Percentiles rank a stretch among this genome's conserved stretches.
Evolutionary conservation across 2,113 vertebrate genomes (phyloP).

Genomic region (Nycticebus coucang): DNA sequence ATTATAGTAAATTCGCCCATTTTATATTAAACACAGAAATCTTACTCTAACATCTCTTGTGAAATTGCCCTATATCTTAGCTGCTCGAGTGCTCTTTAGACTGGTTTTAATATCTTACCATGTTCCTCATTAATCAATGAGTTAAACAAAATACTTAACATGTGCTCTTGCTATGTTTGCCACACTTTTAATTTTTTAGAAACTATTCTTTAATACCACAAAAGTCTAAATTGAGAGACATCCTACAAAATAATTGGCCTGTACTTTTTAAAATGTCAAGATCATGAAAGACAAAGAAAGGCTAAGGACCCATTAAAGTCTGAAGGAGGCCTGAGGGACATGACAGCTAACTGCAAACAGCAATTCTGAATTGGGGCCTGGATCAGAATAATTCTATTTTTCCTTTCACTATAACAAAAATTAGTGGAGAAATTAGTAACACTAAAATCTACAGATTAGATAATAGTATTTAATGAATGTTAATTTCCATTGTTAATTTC

Average conservation of each 20-base stretch:
- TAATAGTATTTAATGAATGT: background rate
- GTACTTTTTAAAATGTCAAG: background rate
- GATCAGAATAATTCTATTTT: background rate
- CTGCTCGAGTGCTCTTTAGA: background rate
- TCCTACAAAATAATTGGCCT: background rate
- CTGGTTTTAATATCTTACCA: background rate
- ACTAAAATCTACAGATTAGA: background rate
- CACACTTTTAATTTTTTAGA: background rate
- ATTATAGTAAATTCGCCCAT: background rate
- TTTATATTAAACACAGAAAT: background rate
- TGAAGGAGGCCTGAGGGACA: background rate
- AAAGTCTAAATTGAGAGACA: background rate
- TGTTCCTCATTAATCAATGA: background rate
- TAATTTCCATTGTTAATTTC: constrained; percentile 46
- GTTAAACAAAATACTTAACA: background rate
- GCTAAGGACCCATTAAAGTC: background rate
- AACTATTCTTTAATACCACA: background rate
- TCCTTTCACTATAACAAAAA: background rate
- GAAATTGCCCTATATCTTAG: background rate
- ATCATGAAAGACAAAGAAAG: background rate
- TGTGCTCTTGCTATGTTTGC: background rate
- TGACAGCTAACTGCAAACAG: background rate
- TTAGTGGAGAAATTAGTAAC: background rate
- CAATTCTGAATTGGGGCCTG: background rate
- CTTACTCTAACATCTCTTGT: background rate